phyloP scores from a whole-genome alignment of 2,113 vertebrate species.

The Dendropsophus ebraccatus region DNA sequence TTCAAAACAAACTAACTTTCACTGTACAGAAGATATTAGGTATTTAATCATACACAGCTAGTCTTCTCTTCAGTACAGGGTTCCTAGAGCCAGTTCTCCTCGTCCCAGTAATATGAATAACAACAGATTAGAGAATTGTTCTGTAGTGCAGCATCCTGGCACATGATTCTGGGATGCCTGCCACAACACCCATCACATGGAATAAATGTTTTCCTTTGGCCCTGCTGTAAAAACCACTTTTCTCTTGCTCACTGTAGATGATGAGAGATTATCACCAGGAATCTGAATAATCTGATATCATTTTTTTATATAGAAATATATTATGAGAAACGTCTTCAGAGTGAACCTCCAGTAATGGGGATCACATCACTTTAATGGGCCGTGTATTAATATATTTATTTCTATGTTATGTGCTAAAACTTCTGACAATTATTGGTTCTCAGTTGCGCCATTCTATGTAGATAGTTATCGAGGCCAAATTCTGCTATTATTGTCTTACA shows the following conservation, averaged over 20 bases:
- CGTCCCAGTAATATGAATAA: slow-evolving; percentile 27
- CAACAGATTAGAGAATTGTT: slow-evolving; percentile 46
- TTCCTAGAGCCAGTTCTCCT: slow-evolving; percentile 4
- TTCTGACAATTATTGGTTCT: too few relatives aligned
- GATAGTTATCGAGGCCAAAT: too few relatives aligned
- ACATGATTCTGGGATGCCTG: slow-evolving; percentile 38
- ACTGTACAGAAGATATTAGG: too few relatives aligned
- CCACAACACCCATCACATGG: slow-evolving; percentile 44
- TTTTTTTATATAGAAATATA: slow-evolving; percentile 16
- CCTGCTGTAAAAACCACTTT: slow-evolving; percentile 33
- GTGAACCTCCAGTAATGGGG: neutral
- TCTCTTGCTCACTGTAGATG: slow-evolving; percentile 5
- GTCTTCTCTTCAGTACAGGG: neutral
- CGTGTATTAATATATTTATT: too few relatives aligned
- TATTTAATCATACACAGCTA: too few relatives aligned
- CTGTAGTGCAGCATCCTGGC: slow-evolving; percentile 32
- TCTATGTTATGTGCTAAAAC: too few relatives aligned
- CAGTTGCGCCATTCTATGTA: too few relatives aligned
- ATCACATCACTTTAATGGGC: too few relatives aligned
- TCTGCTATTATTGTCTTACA: too few relatives aligned
- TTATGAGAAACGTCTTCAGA: neutral
- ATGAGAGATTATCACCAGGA: slow-evolving; percentile 21
- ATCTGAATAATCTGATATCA: neutral
- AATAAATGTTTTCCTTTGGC: slow-evolving; percentile 35
- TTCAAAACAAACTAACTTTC: too few relatives aligned